Percentiles rank a stretch among this genome's conserved stretches.
Conservation (phyloP, 2,797 vertebrate genomes). For the Coccyzus lansbergi region DNA sequence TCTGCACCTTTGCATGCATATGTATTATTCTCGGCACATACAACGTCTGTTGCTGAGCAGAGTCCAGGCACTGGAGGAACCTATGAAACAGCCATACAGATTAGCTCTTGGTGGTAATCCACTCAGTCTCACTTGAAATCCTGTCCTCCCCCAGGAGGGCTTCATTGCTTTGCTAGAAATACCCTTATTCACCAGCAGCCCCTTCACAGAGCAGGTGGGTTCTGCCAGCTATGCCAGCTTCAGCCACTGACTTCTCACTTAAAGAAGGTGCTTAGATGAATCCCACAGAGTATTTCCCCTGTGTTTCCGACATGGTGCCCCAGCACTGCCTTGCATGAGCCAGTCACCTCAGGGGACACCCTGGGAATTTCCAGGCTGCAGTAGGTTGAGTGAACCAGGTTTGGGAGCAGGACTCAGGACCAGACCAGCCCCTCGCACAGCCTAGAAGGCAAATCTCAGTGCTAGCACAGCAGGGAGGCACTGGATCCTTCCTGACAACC, state of each 20-base stretch:
- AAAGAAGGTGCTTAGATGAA: background rate
- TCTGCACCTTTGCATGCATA: background rate
- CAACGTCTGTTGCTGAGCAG: background rate
- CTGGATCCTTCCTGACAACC: background rate
- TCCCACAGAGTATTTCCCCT: accelerated
- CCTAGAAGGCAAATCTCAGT: background rate
- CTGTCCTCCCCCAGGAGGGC: background rate
- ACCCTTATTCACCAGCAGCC: background rate
- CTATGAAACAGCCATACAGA: background rate
- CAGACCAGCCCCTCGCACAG: background rate
- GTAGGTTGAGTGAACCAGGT: background rate
- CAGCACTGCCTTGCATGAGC: background rate
- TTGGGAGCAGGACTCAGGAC: background rate
- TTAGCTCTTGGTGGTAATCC: background rate
- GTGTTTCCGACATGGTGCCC: accelerated
- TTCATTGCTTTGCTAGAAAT: background rate
- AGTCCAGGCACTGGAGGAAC: background rate
- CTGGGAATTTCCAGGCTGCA: background rate
- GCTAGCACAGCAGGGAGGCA: background rate
- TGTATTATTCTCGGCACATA: background rate
- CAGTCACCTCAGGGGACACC: background rate
- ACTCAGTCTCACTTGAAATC: background rate
- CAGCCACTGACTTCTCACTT: background rate
- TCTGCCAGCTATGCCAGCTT: background rate
- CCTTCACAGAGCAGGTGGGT: background rate